Evolutionary conservation across 2,113 vertebrate genomes (phyloP).

Genomic region (Nycticryphes semicollaris): DNA sequence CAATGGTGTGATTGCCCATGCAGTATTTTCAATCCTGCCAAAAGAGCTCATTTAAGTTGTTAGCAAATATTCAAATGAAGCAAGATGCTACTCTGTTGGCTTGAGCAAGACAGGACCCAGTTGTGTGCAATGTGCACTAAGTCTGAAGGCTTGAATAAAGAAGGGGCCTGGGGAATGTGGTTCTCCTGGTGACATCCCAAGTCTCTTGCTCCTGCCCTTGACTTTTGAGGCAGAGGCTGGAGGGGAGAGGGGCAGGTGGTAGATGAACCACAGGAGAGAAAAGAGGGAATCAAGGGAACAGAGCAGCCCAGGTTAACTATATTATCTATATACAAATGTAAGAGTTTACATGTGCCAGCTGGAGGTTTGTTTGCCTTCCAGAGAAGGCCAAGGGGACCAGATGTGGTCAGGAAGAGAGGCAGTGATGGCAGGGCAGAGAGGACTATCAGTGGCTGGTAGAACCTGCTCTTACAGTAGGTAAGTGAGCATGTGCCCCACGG

Average conservation of each 20-base stretch:
- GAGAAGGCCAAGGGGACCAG: not conserved
- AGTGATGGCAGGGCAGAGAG: not conserved
- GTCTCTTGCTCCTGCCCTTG: not conserved
- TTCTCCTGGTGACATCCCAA: not conserved
- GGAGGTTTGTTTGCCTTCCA: not conserved
- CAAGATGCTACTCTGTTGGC: not conserved
- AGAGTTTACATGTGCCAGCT: accelerated
- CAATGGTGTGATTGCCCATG: not conserved
- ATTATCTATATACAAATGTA: not conserved
- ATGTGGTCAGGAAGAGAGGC: not conserved
- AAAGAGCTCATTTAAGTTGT: not conserved
- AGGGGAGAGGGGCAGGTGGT: not conserved
- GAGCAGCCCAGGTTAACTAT: not conserved
- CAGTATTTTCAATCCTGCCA: not conserved
- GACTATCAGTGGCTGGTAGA: not conserved
- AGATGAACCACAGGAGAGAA: not conserved
- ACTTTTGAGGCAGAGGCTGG: not conserved
- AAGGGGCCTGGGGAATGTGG: accelerated
- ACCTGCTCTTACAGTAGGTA: not conserved
- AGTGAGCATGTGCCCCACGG: accelerated
- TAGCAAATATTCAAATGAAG: not conserved
- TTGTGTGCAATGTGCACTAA: accelerated
- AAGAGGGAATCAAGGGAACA: not conserved
- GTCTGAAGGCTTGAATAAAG: not conserved
- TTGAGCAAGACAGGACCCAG: not conserved